Percentiles rank a stretch among this genome's conserved stretches.
phyloP scores from a whole-genome alignment of 2,888 invertebrate species.

The Cosmopolites sordidus region DNA sequence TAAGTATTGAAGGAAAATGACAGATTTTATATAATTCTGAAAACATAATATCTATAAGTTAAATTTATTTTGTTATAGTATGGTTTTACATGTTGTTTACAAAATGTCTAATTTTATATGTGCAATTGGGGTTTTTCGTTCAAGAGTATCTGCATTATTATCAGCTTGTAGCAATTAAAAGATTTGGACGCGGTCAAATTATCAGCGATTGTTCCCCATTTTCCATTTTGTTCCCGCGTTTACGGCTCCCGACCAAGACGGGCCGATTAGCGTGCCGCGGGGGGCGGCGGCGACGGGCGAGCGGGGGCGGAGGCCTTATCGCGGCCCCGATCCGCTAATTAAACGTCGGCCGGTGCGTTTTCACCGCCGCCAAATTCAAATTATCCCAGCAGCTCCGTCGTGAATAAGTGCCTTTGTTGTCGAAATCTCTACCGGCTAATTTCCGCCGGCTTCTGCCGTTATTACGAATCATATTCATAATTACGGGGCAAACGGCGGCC shows the following conservation, averaged over 20 bases:
- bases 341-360: slow-evolving; percentile 43
- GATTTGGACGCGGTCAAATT: neutral
- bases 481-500: slow-evolving; percentile 49
- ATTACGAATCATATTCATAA: slow-evolving; percentile 52
- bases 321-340: slow-evolving; percentile 34
- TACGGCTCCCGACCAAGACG: neutral
- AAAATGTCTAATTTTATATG: too few relatives aligned
- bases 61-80: too few relatives aligned
- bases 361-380: slow-evolving; percentile 47
- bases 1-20: too few relatives aligned
- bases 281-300: neutral
- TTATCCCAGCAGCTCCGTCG: slow-evolving; percentile 46
- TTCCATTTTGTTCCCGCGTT: neutral
- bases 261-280: neutral
- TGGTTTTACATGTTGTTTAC: too few relatives aligned
- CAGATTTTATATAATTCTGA: too few relatives aligned
- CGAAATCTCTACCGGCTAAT: slow-evolving; percentile 48
- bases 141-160: too few relatives aligned
- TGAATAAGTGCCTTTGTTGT: slow-evolving; percentile 46
- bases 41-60: too few relatives aligned
- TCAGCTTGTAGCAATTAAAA: neutral
- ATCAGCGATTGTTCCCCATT: neutral
- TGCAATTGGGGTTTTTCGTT: too few relatives aligned
- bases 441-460: slow-evolving; percentile 47
- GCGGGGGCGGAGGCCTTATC: too few relatives aligned